Conservation (phyloP, 2,797 vertebrate genomes). For the Pangasius krempfi region DNA sequence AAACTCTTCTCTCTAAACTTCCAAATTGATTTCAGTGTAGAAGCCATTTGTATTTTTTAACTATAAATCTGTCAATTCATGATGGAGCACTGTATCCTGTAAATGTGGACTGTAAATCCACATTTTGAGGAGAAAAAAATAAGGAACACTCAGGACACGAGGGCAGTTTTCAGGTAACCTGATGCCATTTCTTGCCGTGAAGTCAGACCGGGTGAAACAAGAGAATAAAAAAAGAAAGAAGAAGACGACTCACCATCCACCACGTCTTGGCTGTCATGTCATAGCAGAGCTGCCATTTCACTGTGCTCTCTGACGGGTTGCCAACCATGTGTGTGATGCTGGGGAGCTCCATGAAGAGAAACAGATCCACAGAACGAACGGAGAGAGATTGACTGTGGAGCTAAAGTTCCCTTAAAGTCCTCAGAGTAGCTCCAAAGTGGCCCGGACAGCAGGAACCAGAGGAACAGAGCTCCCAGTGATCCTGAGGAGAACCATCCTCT, state of each 20-base stretch:
- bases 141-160: background rate
- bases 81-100: background rate
- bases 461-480: conserved; percentile 41
- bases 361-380: conserved; percentile 32
- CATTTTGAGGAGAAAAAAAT: background rate
- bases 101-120: too few species aligned
- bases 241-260: conserved; percentile 89
- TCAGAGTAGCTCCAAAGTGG: conserved; percentile 48
- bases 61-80: background rate
- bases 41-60: background rate
- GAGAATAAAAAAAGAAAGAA: background rate
- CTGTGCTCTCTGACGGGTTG: conserved; percentile 65
- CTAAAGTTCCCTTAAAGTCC: conserved; percentile 34
- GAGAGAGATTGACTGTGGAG: conserved; percentile 14
- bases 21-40: background rate
- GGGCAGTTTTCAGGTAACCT: conserved; percentile 8
- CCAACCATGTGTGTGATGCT: conserved; percentile 58
- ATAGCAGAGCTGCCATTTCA: conserved; percentile 91
- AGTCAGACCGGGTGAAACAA: background rate
- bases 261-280: conserved; percentile 86
- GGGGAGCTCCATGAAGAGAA: conserved; percentile 58
- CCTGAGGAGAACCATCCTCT: conserved; percentile 51
- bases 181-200: background rate
- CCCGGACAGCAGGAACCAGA: conserved; percentile 32
- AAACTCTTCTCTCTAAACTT: too few species aligned